These are phyloP conservation scores for Xestia sexstrigata DNA, from an alignment of 2,888 invertebrate species.

Conservation along the genomic window DNA sequence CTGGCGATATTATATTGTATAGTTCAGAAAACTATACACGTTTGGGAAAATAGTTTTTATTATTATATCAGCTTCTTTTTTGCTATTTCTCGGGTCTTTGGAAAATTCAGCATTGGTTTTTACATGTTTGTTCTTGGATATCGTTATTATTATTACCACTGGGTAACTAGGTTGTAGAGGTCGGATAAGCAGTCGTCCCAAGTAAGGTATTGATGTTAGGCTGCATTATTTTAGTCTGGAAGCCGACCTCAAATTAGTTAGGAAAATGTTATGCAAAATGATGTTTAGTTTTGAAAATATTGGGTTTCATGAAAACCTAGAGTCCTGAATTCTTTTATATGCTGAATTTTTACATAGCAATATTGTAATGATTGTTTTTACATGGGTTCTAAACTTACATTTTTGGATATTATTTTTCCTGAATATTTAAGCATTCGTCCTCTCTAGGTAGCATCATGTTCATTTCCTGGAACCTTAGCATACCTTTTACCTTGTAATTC, in stretches of 20 bases:
- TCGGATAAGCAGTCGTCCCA: not conserved
- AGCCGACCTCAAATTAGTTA: not conserved
- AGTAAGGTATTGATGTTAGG: not conserved
- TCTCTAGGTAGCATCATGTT: too few relatives aligned
- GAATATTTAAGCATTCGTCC: too few relatives aligned
- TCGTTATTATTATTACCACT: not conserved
- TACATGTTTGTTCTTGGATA: not conserved
- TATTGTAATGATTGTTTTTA: too few relatives aligned
- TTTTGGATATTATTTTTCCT: too few relatives aligned
- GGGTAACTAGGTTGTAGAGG: not conserved
- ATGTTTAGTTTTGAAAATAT: not conserved
- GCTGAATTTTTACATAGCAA: not conserved
- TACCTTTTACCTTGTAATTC: too few relatives aligned
- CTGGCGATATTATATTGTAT: slow-evolving; percentile 1
- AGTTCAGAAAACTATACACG: slow-evolving; percentile 13
- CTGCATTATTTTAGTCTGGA: not conserved
- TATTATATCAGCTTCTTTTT: slow-evolving; percentile 6
- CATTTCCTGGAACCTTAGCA: too few relatives aligned
- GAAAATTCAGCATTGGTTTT: slow-evolving; percentile 14
- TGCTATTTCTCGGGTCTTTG: not conserved
- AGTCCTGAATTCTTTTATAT: not conserved
- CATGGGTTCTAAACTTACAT: too few relatives aligned
- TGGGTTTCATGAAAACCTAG: not conserved
- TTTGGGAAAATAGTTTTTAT: slow-evolving; percentile 32
- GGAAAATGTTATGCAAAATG: not conserved